Evolutionary conservation across 2,113 vertebrate genomes (phyloP).

Genomic region (Notiomystis cincta): DNA sequence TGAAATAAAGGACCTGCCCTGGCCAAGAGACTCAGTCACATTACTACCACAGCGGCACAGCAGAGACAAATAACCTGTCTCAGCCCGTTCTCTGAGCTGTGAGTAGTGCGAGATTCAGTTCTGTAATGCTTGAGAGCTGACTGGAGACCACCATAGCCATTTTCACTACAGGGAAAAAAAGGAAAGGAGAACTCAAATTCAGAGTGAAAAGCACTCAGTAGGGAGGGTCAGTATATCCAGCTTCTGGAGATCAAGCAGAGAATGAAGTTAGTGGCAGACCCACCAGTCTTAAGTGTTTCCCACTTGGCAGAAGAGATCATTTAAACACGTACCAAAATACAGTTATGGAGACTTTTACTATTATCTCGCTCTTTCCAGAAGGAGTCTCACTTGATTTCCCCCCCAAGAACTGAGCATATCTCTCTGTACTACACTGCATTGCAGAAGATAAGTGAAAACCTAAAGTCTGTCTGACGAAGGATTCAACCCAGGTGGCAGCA

Average conservation of each 20-base stretch:
- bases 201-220: background rate
- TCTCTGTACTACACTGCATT: background rate
- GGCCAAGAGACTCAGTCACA: conserved; percentile 30
- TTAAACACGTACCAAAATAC: background rate
- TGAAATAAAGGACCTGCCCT: conserved; percentile 49
- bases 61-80: background rate
- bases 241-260: background rate
- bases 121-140: background rate
- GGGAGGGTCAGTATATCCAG: background rate
- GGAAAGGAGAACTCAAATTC: background rate
- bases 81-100: background rate
- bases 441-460: background rate
- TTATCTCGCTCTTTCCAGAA: background rate
- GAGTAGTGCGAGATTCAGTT: background rate
- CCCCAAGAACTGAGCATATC: background rate
- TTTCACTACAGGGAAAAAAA: conserved; percentile 13
- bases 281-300: background rate
- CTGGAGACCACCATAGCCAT: conserved; percentile 5
- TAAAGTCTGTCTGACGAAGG: background rate
- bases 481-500: background rate
- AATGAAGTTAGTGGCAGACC: background rate
- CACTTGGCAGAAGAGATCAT: background rate
- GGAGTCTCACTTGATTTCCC: background rate
- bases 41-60: conserved; percentile 16
- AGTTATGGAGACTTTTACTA: background rate